Evolutionary conservation across 2,888 invertebrate genomes (phyloP).

Genomic region (Nudaria mundana): DNA sequence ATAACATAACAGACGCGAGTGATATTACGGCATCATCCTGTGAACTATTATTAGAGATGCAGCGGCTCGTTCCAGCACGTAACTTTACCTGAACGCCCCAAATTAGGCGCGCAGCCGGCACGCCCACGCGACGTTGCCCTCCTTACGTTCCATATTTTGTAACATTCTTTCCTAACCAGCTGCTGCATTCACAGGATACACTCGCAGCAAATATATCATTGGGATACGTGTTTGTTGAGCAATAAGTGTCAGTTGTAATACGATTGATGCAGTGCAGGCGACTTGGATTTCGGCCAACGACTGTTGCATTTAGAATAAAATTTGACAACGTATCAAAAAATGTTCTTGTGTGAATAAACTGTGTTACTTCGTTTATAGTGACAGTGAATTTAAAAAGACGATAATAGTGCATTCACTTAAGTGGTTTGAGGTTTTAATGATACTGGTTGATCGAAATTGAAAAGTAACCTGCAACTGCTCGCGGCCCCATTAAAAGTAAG

Average conservation of each 20-base stretch:
- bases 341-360: constrained; percentile 36
- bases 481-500: constrained; percentile 13
- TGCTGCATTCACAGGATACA: constrained; percentile 60
- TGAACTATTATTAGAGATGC: constrained; percentile 74
- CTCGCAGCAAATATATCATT: constrained; percentile 48
- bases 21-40: constrained; percentile 62
- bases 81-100: constrained; percentile 80
- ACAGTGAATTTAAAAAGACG: constrained; percentile 23
- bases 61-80: constrained; percentile 69
- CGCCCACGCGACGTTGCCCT: constrained; percentile 57
- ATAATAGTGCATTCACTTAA: constrained; percentile 19
- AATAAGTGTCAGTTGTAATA: constrained; percentile 70
- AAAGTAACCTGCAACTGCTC: constrained; percentile 40
- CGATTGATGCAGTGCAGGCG: constrained; percentile 68
- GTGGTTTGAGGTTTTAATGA: constrained; percentile 15
- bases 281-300: constrained; percentile 72
- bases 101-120: constrained; percentile 78
- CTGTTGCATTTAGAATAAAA: constrained; percentile 65
- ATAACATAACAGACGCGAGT: constrained; percentile 58
- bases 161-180: constrained; percentile 47
- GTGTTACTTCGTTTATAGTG: constrained; percentile 27
- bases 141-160: constrained; percentile 52
- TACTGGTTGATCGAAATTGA: constrained; percentile 29
- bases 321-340: constrained; percentile 54
- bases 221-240: constrained; percentile 57